Evolutionary conservation across 1,140 invertebrate species (phyloP).

Genomic region (Branchinecta lynchi): DNA sequence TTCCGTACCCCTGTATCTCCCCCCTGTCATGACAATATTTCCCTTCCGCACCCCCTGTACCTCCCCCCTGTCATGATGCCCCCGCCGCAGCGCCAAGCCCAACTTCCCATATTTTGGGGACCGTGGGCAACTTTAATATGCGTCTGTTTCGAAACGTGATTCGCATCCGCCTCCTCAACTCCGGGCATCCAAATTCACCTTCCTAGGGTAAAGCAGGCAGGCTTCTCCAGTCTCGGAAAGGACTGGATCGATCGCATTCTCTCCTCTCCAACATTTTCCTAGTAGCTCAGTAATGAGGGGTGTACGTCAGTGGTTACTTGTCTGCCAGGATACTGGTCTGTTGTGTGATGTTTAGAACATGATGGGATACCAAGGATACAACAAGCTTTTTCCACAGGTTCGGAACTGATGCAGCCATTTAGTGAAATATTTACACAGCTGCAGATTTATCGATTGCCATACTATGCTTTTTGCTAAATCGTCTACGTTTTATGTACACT

Average conservation of each 20-base stretch:
- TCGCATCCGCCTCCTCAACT: neutral
- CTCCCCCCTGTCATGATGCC: no score
- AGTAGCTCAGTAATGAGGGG: slow-evolving; percentile 7
- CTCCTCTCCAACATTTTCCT: neutral
- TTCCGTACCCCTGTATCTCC: no score
- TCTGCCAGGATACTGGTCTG: no score
- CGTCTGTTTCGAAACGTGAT: neutral
- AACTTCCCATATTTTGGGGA: neutral
- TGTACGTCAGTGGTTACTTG: no score
- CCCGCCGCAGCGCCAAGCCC: neutral
- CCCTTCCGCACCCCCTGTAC: no score
- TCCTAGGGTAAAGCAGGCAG: neutral
- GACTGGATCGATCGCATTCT: no score
- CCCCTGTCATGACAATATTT: no score
- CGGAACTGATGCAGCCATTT: slow-evolving; percentile 19
- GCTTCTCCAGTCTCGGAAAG: no score
- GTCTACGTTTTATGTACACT: no score
- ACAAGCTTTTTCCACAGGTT: slow-evolving; percentile 77
- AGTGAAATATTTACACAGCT: no score
- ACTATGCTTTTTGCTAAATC: no score
- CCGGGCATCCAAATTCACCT: neutral
- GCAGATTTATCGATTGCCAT: no score
- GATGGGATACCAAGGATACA: slow-evolving; percentile 71
- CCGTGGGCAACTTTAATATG: neutral
- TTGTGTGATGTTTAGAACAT: slow-evolving; percentile 28